Evolutionary conservation across 2,888 invertebrate genomes (phyloP).

Genomic region (Aphodius sticticus): DNA sequence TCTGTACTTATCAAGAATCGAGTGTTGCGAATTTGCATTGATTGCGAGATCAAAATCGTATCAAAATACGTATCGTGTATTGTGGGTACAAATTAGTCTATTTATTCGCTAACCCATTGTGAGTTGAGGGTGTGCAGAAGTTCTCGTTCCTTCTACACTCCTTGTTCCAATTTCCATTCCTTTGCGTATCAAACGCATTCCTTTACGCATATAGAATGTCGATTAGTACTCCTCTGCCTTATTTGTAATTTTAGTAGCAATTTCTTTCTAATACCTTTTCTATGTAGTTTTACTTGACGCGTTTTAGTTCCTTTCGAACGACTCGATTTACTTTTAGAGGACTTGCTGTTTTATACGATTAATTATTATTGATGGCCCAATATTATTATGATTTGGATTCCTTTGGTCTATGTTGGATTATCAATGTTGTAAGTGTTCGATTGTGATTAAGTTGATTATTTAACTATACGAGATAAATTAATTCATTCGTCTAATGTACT

Average conservation of each 20-base stretch:
- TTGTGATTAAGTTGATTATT: not conserved
- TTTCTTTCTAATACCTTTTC: not conserved
- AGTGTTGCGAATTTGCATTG: constrained; percentile 6
- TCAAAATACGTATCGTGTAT: not conserved
- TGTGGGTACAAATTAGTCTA: not conserved
- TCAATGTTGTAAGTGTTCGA: not conserved
- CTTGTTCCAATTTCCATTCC: constrained; percentile 57
- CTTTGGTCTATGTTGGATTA: not conserved
- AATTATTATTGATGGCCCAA: not conserved
- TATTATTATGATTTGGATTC: not conserved
- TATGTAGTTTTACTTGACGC: not conserved
- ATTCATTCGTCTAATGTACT: not conserved
- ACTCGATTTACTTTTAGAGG: not conserved
- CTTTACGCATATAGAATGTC: constrained; percentile 38
- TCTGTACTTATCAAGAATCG: constrained; percentile 1
- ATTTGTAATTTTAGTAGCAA: constrained; percentile 4
- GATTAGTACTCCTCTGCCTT: constrained; percentile 23
- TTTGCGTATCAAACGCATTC: constrained; percentile 44
- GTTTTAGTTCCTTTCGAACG: not conserved
- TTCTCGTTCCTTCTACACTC: constrained; percentile 59
- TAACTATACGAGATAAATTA: not conserved
- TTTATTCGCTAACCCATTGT: constrained; percentile 45
- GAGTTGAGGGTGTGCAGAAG: constrained; percentile 56
- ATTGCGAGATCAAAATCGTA: constrained; percentile 5
- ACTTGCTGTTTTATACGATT: not conserved